phyloP scores from a whole-genome alignment of 2,113 vertebrate genomes.

The Planiliza haematocheilus region DNA sequence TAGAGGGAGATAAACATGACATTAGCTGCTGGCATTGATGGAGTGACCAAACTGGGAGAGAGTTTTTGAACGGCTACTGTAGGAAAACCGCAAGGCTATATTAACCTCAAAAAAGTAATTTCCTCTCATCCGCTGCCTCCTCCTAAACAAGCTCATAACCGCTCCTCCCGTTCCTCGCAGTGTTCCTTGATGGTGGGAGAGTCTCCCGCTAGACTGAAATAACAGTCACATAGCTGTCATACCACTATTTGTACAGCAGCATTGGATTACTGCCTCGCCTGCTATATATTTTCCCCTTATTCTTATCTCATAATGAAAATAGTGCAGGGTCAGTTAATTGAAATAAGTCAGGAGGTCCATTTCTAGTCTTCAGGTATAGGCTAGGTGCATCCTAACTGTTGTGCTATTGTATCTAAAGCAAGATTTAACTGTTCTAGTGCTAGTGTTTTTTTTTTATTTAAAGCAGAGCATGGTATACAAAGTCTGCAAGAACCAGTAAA shows the following conservation, averaged over 20 bases:
- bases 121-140: conserved; percentile 63
- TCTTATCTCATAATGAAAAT: neutral
- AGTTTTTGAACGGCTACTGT: conserved; percentile 59
- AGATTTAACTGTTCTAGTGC: too few species aligned
- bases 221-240: conserved; percentile 48
- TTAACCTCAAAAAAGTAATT: conserved; percentile 72
- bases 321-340: too few species aligned
- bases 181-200: conserved; percentile 11
- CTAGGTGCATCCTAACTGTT: too few species aligned
- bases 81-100: conserved; percentile 64
- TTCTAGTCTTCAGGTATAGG: too few species aligned
- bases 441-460: too few species aligned
- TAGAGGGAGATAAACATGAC: conserved; percentile 71
- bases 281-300: neutral
- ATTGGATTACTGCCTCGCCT: neutral
- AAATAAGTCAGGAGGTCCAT: too few species aligned
- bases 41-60: conserved; percentile 54
- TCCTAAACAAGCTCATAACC: conserved; percentile 48
- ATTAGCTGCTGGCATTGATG: conserved; percentile 67
- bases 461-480: too few species aligned
- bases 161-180: conserved; percentile 19
- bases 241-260: conserved; percentile 20
- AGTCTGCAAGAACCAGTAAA: too few species aligned
- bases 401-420: too few species aligned
- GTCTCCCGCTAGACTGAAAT: conserved; percentile 17